Conservation (phyloP, 2,113 vertebrate species). For the Myrmecophaga tridactyla region DNA sequence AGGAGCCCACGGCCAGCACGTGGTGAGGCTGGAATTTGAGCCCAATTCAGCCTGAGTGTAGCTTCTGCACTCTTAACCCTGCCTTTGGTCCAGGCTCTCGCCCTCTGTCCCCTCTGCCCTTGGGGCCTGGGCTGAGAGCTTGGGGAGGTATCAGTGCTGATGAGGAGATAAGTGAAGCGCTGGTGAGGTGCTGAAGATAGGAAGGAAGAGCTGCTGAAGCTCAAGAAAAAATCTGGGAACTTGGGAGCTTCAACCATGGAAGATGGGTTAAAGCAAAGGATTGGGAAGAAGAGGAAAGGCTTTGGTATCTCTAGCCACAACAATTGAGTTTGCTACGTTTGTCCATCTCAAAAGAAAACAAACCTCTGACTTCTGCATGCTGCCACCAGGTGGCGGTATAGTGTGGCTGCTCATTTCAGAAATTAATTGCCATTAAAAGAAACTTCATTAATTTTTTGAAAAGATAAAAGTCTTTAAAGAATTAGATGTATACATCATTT, state of each 20-base stretch:
- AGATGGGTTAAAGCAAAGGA: not conserved
- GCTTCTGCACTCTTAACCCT: not conserved
- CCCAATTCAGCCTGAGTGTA: no score
- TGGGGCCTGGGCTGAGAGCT: not conserved
- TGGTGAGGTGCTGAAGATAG: not conserved
- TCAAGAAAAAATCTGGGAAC: not conserved
- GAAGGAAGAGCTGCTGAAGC: not conserved
- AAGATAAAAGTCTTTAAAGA: not conserved
- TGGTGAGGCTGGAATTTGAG: not conserved
- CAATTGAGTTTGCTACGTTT: not conserved
- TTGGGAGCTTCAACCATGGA: not conserved
- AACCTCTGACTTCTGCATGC: not conserved
- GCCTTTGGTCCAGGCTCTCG: not conserved
- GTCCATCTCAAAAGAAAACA: not conserved
- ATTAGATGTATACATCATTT: not conserved
- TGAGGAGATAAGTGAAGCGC: not conserved
- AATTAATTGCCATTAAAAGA: not conserved
- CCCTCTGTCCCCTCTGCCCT: not conserved
- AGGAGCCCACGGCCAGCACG: not conserved
- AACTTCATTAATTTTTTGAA: slow-evolving; percentile 4
- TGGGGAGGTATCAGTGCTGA: not conserved
- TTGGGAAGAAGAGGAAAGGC: not conserved
- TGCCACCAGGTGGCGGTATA: slow-evolving; percentile 59
- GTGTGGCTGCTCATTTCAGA: not conserved
- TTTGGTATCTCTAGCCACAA: not conserved